Evolutionary conservation across 2,888 invertebrate species (phyloP), one percentile per base, ranked within the genome.

Genomic region (Melieria crassipennis): DNA sequence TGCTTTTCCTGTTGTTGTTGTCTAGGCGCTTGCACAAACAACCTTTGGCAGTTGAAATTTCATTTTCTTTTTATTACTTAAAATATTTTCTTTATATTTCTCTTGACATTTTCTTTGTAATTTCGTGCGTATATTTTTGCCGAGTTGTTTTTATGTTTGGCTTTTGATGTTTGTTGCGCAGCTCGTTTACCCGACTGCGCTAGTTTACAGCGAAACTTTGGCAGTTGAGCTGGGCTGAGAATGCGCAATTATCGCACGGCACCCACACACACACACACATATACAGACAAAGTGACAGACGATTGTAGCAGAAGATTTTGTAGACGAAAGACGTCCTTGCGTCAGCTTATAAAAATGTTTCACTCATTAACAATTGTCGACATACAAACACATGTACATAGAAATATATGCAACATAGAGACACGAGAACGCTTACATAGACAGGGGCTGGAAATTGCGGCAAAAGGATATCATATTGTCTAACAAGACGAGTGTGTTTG

Each of bases 371-470:
- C 58, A 45, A 5, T 45, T 7, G 30, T 48, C 48, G 9, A 61
- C 52, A 43, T 57, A 46, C 45, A 7, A 7, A 50, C 16, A 42
- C 52, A 62, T 16, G 5, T 57, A 13, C 52, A 42, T 62, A 16
- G 50, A 7, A 16, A 43, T 60, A 48, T 5, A 60, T 60, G 16
- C 43, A 56, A 52, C 16, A 69, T 48, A 55, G 13, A 69, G 46
- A 55, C 46, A 55, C 13, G 46, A 45, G 11, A n/a, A 4, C 16
- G 5, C 77, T 80, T 79, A 76, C 74, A 80, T 79, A 81, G 73
- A 81, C 65, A 66, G 76, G 79, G 69, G 61, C 73, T 75, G 73
- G 76, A 80, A 82, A 81, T 80, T 80, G 82, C 78, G 72, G 64
- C 47, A 68, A 75, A 73, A 69, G 75, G 73, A 74, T 78, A 80